Percentiles rank a stretch among this genome's conserved stretches.
Evolutionary conservation across 2,888 invertebrate species (phyloP).

Genomic region (Ochlodes sylvanus): DNA sequence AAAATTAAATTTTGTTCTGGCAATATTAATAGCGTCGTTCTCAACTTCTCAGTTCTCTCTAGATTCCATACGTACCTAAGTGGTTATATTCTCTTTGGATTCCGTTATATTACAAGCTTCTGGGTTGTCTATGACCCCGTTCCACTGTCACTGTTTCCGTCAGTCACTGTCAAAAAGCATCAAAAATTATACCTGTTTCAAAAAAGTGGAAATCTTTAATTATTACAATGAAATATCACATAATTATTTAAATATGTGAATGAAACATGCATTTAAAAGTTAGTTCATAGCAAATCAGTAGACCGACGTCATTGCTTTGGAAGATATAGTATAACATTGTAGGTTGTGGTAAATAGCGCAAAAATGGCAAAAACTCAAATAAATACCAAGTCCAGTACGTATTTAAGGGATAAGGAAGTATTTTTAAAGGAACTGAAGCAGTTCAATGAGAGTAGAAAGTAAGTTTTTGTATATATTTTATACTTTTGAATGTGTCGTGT

Average conservation of each 20-base stretch:
- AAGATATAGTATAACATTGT: not conserved
- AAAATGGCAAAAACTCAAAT: slow-evolving; percentile 81
- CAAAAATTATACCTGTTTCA: slow-evolving; percentile 33
- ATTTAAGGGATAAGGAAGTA: slow-evolving; percentile 90
- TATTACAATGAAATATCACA: slow-evolving; percentile 33
- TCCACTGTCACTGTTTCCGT: not conserved
- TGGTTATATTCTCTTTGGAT: too few relatives aligned
- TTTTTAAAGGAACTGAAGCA: slow-evolving; percentile 94
- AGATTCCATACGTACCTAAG: too few relatives aligned
- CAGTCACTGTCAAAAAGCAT: slow-evolving; percentile 33
- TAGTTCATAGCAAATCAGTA: slow-evolving; percentile 7
- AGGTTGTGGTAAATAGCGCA: slow-evolving; percentile 38
- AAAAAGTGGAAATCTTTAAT: slow-evolving; percentile 35
- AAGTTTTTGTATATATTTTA: slow-evolving; percentile 65
- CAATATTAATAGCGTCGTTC: too few relatives aligned
- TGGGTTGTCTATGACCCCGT: not conserved
- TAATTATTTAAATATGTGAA: slow-evolving; percentile 20
- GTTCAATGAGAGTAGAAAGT: slow-evolving; percentile 97
- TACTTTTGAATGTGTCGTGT: slow-evolving; percentile 5
- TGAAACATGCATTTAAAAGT: slow-evolving; percentile 27
- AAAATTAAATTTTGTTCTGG: too few relatives aligned
- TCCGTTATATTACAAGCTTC: too few relatives aligned
- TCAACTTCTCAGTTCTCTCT: not conserved
- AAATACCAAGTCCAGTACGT: slow-evolving; percentile 87
- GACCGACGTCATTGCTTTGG: slow-evolving; percentile 5